Evolutionary conservation across 2,888 invertebrate genomes (phyloP).

Genomic region (Zootermopsis nevadensis): DNA sequence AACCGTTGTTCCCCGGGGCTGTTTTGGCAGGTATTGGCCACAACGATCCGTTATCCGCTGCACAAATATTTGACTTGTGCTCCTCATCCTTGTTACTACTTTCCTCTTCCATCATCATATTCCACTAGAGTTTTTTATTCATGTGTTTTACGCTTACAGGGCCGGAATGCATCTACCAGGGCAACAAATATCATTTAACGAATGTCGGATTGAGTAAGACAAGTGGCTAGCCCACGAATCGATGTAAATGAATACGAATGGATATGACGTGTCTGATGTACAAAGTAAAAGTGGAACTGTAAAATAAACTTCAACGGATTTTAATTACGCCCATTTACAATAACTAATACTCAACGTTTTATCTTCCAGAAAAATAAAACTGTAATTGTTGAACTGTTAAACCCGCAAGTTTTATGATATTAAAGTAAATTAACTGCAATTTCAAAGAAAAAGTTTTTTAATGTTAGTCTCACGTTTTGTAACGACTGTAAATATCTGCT

Average conservation of each 20-base stretch:
- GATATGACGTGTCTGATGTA: too few species aligned
- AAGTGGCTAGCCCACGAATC: too few species aligned
- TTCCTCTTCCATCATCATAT: neutral
- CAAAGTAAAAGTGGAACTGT: too few species aligned
- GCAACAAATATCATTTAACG: too few species aligned
- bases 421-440: too few species aligned
- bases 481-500: too few species aligned
- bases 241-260: too few species aligned
- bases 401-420: neutral
- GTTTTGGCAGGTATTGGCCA: slow-evolving; percentile 38
- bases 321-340: neutral
- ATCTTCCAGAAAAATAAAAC: neutral
- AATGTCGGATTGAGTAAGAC: too few species aligned
- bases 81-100: neutral
- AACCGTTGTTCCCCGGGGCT: neutral
- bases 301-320: too few species aligned
- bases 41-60: neutral
- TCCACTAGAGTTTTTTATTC: neutral
- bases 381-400: neutral
- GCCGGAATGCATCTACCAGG: neutral
- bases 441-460: too few species aligned
- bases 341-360: neutral
- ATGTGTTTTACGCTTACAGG: neutral
- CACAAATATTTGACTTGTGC: slow-evolving; percentile 33
- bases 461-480: too few species aligned